Evolutionary conservation across 2,113 vertebrate species (phyloP).

Genomic region (Stigmatopora argus): DNA sequence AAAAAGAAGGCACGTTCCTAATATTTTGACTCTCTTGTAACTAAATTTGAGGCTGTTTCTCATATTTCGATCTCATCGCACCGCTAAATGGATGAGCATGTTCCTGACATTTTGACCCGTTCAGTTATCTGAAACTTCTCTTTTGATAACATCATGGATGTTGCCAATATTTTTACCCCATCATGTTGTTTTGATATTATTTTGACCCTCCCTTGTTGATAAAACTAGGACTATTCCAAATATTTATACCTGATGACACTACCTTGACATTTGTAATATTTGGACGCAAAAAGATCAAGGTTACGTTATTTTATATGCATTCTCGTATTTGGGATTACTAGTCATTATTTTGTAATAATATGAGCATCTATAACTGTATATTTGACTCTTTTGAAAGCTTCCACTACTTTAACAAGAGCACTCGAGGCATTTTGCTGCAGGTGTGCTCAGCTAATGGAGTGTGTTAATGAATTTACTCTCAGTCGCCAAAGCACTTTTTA

Average conservation of each 20-base stretch:
- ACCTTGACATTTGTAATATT: background rate
- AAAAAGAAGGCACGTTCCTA: background rate
- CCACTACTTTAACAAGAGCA: background rate
- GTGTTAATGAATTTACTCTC: slow-evolving; percentile 70
- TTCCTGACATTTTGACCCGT: too few relatives aligned
- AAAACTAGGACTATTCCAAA: background rate
- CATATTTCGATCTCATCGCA: too few relatives aligned
- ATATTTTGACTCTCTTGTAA: background rate
- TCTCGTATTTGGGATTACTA: background rate
- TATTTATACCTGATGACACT: background rate
- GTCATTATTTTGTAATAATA: background rate
- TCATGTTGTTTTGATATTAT: background rate
- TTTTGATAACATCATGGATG: background rate
- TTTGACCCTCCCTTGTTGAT: background rate
- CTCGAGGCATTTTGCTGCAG: slow-evolving; percentile 3
- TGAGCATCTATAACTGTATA: background rate
- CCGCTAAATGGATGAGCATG: too few relatives aligned
- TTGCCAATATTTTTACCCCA: background rate
- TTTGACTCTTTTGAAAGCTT: background rate
- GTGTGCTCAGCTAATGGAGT: slow-evolving; percentile 57
- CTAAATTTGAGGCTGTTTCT: background rate
- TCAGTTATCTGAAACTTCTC: too few relatives aligned
- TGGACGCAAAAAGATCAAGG: background rate
- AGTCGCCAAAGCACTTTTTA: slow-evolving; percentile 67
- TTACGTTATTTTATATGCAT: background rate